Base-by-base conservation (phyloP, 1,140 invertebrate species). In the Microplitis mediator region DNA sequence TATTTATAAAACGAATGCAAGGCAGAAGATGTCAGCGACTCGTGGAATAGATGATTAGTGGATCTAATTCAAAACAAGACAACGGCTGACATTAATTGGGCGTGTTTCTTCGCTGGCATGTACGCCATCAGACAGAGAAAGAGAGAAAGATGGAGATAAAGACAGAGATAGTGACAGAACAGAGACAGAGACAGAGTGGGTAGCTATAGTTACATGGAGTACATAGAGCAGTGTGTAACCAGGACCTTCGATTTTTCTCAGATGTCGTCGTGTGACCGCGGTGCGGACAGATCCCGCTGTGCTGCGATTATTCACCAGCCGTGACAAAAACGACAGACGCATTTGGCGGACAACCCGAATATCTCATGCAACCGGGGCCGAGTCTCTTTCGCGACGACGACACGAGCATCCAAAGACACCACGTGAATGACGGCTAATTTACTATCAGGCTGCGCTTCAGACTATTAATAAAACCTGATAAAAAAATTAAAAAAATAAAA, bases 231-330 rank as follows among this genome's bases (percentile, higher is more conserved):
- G 39, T 45, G 8, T 45, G 39, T 45, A 45, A 45, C 8, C 39
- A 45, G 39, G 39, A 45, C 39, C 39, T 54, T 54, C 2, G n/a
- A n/a, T 54, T 54, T 54, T 54, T 54, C 16, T 54, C 52, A n/a
- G 52, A 16, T 13, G 52, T 16, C 11, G 52, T 54, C 6, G 13
- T 6, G 45, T 50, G 45, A 50, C 4, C n/a, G 9, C 36, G 31
- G 62, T 69, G 73, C 39, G 68, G 54, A 74, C 62, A 65, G 69
- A 58, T 63, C 63, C 50, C 36, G 58, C 61, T 62, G 73, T 51
- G 73, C 62, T 14, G 34, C 60, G 54, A 74, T 74, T 68, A 71
- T 71, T 74, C 73, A 74, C 73, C 51, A 23, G 34, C 14, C 34
- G 36, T 32, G 51, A 72, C 56, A 64, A 69, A 72, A 62, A 69